Conservation (phyloP, 2,113 vertebrate genomes). For the Chinchilla lanigera region DNA sequence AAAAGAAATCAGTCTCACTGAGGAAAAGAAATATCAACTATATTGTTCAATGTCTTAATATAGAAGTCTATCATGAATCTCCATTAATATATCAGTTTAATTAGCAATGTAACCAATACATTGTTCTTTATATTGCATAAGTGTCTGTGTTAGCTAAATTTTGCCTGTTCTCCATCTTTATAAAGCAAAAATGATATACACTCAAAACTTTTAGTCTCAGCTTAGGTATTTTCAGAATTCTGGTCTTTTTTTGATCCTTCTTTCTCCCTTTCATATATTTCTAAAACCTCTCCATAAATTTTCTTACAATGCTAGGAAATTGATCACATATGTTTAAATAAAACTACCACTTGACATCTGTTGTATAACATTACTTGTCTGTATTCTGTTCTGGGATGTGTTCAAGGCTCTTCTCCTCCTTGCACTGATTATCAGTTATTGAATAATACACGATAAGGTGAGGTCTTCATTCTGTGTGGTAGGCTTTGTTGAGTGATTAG, state of each 20-base stretch:
- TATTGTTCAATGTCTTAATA: background rate
- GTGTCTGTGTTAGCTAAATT: background rate
- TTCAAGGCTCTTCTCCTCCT: background rate
- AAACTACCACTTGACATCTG: background rate
- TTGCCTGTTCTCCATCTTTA: background rate
- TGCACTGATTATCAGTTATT: background rate
- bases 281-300: background rate
- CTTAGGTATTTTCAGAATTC: conserved; percentile 14
- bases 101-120: background rate
- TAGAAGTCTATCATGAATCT: background rate
- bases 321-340: background rate
- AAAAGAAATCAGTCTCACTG: background rate
- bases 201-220: background rate
- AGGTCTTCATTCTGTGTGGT: background rate
- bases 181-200: background rate
- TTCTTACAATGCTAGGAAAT: background rate
- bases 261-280: background rate
- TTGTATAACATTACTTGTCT: background rate
- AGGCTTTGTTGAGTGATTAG: background rate
- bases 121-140: background rate
- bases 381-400: background rate
- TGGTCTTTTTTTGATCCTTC: background rate
- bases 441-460: background rate
- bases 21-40: background rate
- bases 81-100: background rate